These are phyloP conservation scores for Chymomyza caudatula DNA, from an alignment of 2,888 invertebrate genomes.

Conservation along the genomic window DNA sequence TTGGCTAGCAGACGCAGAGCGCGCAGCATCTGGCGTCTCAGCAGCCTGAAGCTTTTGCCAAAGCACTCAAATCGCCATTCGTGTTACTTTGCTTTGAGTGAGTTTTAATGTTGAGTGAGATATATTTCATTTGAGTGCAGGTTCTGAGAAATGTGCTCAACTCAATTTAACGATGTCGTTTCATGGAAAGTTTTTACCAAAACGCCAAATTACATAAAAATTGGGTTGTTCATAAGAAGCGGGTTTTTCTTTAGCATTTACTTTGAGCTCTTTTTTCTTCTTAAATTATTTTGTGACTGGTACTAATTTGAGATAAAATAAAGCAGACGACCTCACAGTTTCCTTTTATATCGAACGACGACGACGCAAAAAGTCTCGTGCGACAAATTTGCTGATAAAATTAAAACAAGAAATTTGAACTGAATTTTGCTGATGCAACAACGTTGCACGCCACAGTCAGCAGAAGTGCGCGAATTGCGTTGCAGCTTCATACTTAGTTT, in stretches of 20 bases:
- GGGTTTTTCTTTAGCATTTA: too few relatives aligned
- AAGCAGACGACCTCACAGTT: conserved; percentile 67
- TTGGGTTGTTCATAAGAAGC: too few relatives aligned
- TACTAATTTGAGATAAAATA: conserved; percentile 53
- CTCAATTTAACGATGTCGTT: too few relatives aligned
- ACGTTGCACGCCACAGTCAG: conserved; percentile 64
- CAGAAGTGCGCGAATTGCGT: conserved; percentile 51
- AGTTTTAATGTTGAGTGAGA: conserved; percentile 21
- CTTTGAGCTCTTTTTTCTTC: not conserved
- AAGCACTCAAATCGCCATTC: not conserved
- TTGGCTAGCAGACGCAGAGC: not conserved
- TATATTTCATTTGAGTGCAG: conserved; percentile 12
- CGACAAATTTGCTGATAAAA: conserved; percentile 53
- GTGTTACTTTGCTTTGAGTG: conserved; percentile 19
- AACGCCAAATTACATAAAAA: conserved; percentile 43
- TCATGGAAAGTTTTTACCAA: not conserved
- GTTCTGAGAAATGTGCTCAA: not conserved
- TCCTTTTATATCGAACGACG: conserved; percentile 56
- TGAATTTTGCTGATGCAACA: conserved; percentile 62
- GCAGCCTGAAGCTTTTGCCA: not conserved
- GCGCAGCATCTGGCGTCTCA: conserved; percentile 58
- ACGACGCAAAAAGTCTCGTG: conserved; percentile 68
- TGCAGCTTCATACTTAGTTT: conserved; percentile 46
- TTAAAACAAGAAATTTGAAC: not conserved
- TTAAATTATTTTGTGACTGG: conserved; percentile 43